phyloP scores from a whole-genome alignment of 2,797 vertebrate genomes.

The Molossus alvarezi region DNA sequence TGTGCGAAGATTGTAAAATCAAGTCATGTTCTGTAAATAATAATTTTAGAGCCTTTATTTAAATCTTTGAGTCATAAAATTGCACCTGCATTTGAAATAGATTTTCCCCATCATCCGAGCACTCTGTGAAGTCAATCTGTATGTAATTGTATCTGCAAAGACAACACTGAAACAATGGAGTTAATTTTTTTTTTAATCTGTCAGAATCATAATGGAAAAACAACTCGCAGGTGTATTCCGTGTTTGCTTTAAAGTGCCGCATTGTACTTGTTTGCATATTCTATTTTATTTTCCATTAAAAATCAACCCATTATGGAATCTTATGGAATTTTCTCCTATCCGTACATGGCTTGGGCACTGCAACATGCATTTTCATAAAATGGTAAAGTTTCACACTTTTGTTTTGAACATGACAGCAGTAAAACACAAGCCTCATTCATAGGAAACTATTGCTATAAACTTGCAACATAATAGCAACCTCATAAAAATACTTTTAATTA shows the following conservation, averaged over 20 bases:
- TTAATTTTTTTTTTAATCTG: not conserved
- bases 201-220: constrained; percentile 39
- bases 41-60: constrained; percentile 37
- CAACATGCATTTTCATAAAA: not conserved
- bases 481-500: not conserved
- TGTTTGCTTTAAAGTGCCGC: constrained; percentile 14
- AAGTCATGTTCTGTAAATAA: constrained; percentile 49
- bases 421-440: not conserved
- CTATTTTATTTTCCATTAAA: constrained; percentile 58
- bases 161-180: not conserved
- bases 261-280: not conserved
- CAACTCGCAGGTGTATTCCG: constrained; percentile 40
- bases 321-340: not conserved
- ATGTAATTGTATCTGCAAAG: not conserved
- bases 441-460: not conserved
- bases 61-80: constrained; percentile 59
- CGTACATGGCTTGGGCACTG: not conserved
- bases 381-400: not conserved
- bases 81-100: constrained; percentile 42
- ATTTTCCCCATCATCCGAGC: constrained; percentile 21
- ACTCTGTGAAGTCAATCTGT: not conserved
- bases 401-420: not conserved
- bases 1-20: constrained; percentile 36
- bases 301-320: constrained; percentile 50
- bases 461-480: not conserved